Conservation (phyloP, 2,888 invertebrate genomes). For the Eulithis testata region DNA sequence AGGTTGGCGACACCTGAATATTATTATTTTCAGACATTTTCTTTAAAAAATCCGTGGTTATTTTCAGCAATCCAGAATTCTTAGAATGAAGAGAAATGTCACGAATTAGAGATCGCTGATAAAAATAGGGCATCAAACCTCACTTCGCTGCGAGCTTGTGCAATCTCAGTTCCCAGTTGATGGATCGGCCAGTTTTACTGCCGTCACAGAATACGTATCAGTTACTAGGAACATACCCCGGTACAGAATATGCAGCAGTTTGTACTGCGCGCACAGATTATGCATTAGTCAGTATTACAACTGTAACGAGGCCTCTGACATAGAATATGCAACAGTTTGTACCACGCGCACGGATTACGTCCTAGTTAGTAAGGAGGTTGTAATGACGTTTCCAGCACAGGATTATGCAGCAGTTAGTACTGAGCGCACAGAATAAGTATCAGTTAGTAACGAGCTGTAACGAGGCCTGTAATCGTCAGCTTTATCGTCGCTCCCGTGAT, state of each 20-base stretch:
- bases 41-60: no score
- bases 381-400: slow-evolving; percentile 16
- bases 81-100: neutral
- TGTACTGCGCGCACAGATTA: slow-evolving; percentile 12
- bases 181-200: slow-evolving; percentile 30
- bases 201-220: slow-evolving; percentile 3
- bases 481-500: slow-evolving; percentile 27
- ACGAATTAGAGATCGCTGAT: slow-evolving; percentile 20
- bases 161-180: slow-evolving; percentile 28
- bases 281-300: no score
- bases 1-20: no score
- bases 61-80: no score
- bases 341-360: no score
- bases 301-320: no score
- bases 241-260: slow-evolving; percentile 7
- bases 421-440: slow-evolving; percentile 1
- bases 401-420: slow-evolving; percentile 11
- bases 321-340: neutral
- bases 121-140: slow-evolving; percentile 23
- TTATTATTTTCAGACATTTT: no score
- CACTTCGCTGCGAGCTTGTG: slow-evolving; percentile 12
- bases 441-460: slow-evolving; percentile 21
- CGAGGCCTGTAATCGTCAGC: slow-evolving; percentile 28
- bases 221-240: no score
- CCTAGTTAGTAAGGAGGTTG: slow-evolving; percentile 11